These are phyloP conservation scores for Thaumetopoea pityocampa DNA, from an alignment of 1,140 invertebrate species.

Conservation along the genomic window DNA sequence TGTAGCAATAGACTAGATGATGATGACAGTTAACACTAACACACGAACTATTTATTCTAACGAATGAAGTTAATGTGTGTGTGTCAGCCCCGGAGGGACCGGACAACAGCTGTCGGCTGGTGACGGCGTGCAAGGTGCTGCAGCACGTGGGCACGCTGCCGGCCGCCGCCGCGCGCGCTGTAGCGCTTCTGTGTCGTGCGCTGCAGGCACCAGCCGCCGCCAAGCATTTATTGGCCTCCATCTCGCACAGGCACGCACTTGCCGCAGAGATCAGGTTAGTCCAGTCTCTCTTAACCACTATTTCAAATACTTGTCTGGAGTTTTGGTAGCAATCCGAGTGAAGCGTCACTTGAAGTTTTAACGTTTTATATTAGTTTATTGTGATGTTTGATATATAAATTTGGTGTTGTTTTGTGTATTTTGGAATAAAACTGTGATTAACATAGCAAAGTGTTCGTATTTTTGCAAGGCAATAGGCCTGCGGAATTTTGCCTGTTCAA, in stretches of 20 bases:
- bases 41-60: too few species aligned
- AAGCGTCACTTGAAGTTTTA: too few species aligned
- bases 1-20: too few species aligned
- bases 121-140: conserved; percentile 45
- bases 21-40: too few species aligned
- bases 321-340: too few species aligned
- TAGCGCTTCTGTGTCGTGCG: conserved; percentile 40
- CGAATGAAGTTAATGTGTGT: neutral
- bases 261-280: conserved; percentile 33
- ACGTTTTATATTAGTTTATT: too few species aligned
- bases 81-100: conserved; percentile 32
- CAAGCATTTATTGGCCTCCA: conserved; percentile 26
- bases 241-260: conserved; percentile 26
- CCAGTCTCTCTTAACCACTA: neutral
- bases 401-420: too few species aligned
- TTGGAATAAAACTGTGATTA: too few species aligned
- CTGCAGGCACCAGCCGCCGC: conserved; percentile 17
- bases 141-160: conserved; percentile 24
- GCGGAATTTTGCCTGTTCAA: too few species aligned
- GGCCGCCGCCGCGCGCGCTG: conserved; percentile 32
- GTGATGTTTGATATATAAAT: too few species aligned
- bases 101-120: conserved; percentile 38
- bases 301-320: neutral
- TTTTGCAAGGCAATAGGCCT: too few species aligned
- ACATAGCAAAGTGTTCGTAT: too few species aligned